Evolutionary conservation across 2,797 vertebrate genomes (phyloP).

Genomic region (Acrossocheilus wenchowensis): DNA sequence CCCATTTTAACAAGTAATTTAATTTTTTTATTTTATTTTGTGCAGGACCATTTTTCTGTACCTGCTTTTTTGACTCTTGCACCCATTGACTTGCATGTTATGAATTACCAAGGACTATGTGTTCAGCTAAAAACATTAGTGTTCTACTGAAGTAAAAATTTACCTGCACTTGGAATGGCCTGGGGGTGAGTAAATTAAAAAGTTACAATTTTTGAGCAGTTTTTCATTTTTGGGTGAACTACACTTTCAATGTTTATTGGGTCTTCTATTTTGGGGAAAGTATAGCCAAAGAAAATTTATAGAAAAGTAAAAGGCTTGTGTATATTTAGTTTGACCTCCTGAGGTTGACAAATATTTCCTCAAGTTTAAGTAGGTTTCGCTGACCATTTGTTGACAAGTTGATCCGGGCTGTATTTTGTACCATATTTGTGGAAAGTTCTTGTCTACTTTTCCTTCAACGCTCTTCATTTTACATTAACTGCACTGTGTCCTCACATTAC

Average conservation of each 20-base stretch:
- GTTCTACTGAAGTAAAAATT: neutral
- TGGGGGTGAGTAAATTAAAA: neutral
- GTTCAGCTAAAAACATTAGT: neutral
- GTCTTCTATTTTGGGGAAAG: neutral
- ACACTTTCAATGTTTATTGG: neutral
- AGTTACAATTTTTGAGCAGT: neutral
- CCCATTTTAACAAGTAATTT: no score
- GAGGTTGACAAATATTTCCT: neutral
- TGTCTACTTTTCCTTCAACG: neutral
- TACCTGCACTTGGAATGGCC: neutral
- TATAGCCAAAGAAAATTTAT: neutral
- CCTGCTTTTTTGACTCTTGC: no score
- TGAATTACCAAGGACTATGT: neutral
- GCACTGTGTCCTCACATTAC: neutral
- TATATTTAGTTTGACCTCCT: neutral
- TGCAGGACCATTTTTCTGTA: no score
- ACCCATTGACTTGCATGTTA: neutral
- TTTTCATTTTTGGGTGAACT: neutral
- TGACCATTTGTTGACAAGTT: neutral
- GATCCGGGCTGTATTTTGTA: neutral
- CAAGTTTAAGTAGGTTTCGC: neutral
- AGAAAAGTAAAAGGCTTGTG: neutral
- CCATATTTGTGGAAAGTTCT: neutral
- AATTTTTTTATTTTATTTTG: no score
- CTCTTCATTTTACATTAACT: neutral